Base-by-base conservation (phyloP, 2,113 vertebrate genomes). In the Notarius quadriscutis region DNA sequence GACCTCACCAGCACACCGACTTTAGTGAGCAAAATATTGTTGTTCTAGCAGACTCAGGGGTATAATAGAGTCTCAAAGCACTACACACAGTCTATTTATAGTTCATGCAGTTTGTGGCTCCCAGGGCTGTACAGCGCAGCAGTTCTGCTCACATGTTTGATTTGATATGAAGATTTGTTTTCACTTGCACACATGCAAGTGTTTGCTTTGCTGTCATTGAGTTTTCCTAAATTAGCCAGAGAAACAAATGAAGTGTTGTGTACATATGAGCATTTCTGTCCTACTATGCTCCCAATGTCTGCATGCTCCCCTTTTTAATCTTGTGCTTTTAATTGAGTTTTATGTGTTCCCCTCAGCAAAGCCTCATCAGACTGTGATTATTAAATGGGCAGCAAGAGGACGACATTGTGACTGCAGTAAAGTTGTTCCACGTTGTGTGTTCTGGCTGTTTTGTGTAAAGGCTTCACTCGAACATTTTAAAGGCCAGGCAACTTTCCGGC, bases 51-150 rank as follows among this genome's bases (percentile, higher is more conserved):
- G 78, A 18, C 78, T 58, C 78, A 0, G 78, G 78, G 78, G 78
- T 58, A 30, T 57, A 30, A 80, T 79, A 27, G 55, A 27, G 27
- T 58, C 55, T 30, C 78, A 80, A 30, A 80, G 20, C 78, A 20
- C 55, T 9, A 57, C 77, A 60, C 55, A 27, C 55, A 34, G 55
- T 5, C 78, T 80, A 80, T 80, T 80, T 80, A 80, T 80, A 58
- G 51, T 17, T 9, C 4, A 1, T 79, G 77, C 51, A 7, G n/a
- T 79, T 57, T 79, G 77, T 79, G 77, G 77, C 51, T 57, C 53
- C 53, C 53, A 1, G 77, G n/a, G 55, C 55, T 58, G 75, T 3
- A 27, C 22, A 7, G 74, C 51, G 51, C 50, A 79, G 77, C 77
- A 57, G 77, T 34, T 80, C n/a, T 34, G 51, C 25, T 58, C 53